A percentile compares a stretch with the other conserved stretches of the same genome.
Evolutionary conservation across 2,888 invertebrate genomes (phyloP).

Genomic region (Leptura quadrifasciata): DNA sequence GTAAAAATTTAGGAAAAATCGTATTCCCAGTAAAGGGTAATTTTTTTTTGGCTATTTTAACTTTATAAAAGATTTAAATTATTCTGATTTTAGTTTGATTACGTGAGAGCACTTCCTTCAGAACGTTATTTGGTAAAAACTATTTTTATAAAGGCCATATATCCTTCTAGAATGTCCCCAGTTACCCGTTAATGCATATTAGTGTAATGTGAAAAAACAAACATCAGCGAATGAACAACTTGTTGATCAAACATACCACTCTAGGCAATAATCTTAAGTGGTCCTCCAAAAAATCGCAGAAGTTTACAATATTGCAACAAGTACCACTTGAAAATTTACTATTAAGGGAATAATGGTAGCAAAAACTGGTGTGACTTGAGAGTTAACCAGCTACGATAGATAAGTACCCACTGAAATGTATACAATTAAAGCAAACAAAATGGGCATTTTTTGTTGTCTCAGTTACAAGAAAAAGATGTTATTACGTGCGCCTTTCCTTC

Average conservation of each 20-base stretch:
- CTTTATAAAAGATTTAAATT: too few relatives aligned
- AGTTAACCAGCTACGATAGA: conserved; percentile 2
- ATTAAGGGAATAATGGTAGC: conserved; percentile 7
- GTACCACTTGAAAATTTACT: neutral
- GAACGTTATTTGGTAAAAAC: too few relatives aligned
- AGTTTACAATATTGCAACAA: conserved; percentile 3
- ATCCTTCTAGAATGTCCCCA: neutral
- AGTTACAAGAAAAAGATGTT: too few relatives aligned
- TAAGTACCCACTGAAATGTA: neutral
- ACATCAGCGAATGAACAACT: neutral
- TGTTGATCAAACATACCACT: conserved; percentile 7
- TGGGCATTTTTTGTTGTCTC: too few relatives aligned
- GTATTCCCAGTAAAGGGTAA: too few relatives aligned
- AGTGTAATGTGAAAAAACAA: neutral
- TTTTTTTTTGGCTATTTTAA: too few relatives aligned
- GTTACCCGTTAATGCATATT: neutral
- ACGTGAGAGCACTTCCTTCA: too few relatives aligned
- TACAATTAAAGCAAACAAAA: neutral
- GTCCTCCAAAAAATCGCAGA: conserved; percentile 2
- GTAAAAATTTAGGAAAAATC: too few relatives aligned
- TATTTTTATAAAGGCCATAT: too few relatives aligned
- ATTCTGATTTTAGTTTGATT: too few relatives aligned
- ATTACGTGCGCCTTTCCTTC: too few relatives aligned
- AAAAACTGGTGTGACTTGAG: neutral
- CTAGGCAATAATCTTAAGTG: conserved; percentile 1